Evolutionary conservation across 2,797 vertebrate species (phyloP).

Genomic region (Myotis vivesi): DNA sequence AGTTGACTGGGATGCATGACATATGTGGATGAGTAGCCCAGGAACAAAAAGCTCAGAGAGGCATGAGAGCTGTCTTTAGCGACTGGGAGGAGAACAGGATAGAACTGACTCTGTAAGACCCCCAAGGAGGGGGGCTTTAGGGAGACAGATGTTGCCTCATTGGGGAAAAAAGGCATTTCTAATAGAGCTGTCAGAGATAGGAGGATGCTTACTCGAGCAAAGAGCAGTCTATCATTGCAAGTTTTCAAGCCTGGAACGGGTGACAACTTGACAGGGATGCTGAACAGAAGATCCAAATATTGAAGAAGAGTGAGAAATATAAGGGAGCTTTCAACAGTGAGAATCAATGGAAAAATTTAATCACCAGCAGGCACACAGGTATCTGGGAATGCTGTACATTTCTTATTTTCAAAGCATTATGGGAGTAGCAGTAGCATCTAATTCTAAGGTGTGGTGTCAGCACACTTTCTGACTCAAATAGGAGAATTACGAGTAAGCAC

Average conservation of each 20-base stretch:
- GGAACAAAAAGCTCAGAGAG: neutral
- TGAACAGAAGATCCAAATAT: neutral
- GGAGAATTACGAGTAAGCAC: neutral
- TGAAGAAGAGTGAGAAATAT: neutral
- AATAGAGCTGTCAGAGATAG: neutral
- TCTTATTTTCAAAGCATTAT: neutral
- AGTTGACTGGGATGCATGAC: neutral
- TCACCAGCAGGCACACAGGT: neutral
- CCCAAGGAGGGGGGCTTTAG: neutral
- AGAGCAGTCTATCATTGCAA: neutral
- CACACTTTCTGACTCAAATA: neutral
- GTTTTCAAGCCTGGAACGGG: neutral
- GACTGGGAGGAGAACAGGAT: neutral
- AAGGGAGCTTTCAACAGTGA: neutral
- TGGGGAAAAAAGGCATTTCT: neutral
- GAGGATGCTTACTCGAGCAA: neutral
- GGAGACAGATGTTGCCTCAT: neutral
- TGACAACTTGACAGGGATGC: constrained; percentile 25
- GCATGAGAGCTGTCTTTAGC: neutral
- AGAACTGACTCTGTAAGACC: neutral
- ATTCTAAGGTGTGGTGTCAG: neutral
- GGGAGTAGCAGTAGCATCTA: neutral
- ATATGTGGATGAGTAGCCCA: neutral
- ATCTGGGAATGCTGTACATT: neutral
- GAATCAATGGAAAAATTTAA: neutral